Evolutionary conservation across 2,888 invertebrate species (phyloP).

Genomic region (Heteropelma amictum): DNA sequence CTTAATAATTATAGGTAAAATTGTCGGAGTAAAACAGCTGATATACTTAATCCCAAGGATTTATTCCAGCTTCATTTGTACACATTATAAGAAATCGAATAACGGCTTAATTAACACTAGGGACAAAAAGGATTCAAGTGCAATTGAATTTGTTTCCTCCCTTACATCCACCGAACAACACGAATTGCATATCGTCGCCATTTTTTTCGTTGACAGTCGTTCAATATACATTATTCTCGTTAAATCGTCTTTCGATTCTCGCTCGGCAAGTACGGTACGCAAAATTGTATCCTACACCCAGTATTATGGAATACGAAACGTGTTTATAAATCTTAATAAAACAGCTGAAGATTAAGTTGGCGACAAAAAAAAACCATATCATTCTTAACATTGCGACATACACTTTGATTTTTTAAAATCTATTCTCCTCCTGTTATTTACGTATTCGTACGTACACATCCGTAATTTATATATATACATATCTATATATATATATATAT

Average conservation of each 20-base stretch:
- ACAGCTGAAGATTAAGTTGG: conserved; percentile 47
- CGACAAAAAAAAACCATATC: conserved; percentile 60
- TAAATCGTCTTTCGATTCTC: conserved; percentile 65
- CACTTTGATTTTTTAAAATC: conserved; percentile 57
- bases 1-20: background rate
- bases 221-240: conserved; percentile 56
- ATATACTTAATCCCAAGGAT: conserved; percentile 65
- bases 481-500: conserved; percentile 48
- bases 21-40: background rate
- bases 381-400: conserved; percentile 64
- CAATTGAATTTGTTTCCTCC: conserved; percentile 58
- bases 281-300: conserved; percentile 75
- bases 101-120: conserved; percentile 70
- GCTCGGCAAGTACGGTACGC: conserved; percentile 70
- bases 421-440: conserved; percentile 31
- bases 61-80: conserved; percentile 75
- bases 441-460: conserved; percentile 44
- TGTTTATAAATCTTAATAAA: conserved; percentile 63
- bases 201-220: background rate
- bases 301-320: conserved; percentile 68
- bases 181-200: conserved; percentile 36
- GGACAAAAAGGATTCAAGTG: conserved; percentile 60
- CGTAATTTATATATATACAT: conserved; percentile 51
- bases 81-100: conserved; percentile 74
- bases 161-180: conserved; percentile 38